phyloP scores from a whole-genome alignment of 2,888 invertebrate species.

The Gonocerus acuteangulatus region DNA sequence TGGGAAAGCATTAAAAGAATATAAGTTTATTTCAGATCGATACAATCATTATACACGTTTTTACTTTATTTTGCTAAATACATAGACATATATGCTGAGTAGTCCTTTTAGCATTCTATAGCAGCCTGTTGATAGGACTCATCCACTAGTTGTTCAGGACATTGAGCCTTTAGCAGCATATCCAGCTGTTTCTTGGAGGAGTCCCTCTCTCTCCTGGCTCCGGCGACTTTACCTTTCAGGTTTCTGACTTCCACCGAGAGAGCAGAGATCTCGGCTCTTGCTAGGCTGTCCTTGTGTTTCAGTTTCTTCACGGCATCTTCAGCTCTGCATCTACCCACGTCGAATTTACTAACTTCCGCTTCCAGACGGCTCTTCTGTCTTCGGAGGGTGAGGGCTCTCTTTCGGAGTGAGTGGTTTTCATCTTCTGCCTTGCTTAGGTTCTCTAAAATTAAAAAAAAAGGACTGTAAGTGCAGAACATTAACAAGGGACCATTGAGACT shows the following conservation, averaged over 20 bases:
- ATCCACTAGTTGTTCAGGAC: no score
- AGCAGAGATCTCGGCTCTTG: background rate
- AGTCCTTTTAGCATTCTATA: no score
- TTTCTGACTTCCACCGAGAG: background rate
- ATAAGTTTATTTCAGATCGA: no score
- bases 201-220: background rate
- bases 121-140: no score
- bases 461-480: no score
- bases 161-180: no score
- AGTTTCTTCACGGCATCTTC: background rate
- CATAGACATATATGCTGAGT: no score
- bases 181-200: background rate
- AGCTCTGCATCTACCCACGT: background rate
- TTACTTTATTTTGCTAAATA: no score
- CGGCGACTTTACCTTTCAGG: background rate
- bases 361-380: background rate
- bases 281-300: background rate
- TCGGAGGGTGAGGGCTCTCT: background rate
- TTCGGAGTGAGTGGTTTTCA: background rate
- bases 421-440: background rate
- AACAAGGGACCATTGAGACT: no score
- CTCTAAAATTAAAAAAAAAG: background rate
- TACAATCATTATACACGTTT: no score
- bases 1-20: no score
- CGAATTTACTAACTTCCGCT: background rate